Evolutionary conservation across 1,140 invertebrate genomes (phyloP).

Genomic region (Cephus cinctus): DNA sequence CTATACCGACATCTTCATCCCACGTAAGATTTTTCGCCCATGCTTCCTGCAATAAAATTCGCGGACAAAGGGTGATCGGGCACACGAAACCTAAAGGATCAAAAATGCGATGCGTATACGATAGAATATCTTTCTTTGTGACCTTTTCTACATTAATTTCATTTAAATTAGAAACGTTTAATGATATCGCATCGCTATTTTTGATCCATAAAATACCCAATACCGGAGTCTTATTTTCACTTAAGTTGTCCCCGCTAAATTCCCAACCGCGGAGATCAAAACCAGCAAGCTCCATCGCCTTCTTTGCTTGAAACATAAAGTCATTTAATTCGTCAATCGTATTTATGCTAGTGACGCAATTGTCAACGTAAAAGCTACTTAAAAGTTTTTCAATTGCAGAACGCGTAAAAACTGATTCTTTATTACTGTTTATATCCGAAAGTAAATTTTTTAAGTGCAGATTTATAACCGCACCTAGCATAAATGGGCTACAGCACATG

Average conservation of each 20-base stretch:
- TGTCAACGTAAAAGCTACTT: constrained; percentile 25
- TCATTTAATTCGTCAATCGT: constrained; percentile 12
- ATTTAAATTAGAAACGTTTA: not conserved
- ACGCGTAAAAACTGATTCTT: not conserved
- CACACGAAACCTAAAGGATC: constrained; percentile 36
- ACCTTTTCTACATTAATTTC: not conserved
- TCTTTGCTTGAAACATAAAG: constrained; percentile 11
- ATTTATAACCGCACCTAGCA: constrained; percentile 32
- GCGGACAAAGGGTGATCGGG: constrained; percentile 28
- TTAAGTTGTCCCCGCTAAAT: constrained; percentile 3
- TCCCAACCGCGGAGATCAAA: constrained; percentile 30
- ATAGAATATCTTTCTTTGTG: constrained; percentile 25
- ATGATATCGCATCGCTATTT: constrained; percentile 10
- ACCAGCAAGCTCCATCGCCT: constrained; percentile 12
- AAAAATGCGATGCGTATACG: constrained; percentile 29
- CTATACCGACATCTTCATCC: constrained; percentile 29
- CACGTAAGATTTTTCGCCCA: constrained; percentile 30
- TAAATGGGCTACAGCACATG: constrained; percentile 38
- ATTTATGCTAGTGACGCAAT: constrained; percentile 19
- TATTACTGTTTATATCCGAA: not conserved
- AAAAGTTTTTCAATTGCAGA: constrained; percentile 11
- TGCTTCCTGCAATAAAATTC: constrained; percentile 29
- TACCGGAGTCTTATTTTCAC: not conserved
- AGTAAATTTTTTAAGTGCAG: constrained; percentile 23
- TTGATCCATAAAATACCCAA: constrained; percentile 20